phyloP scores from a whole-genome alignment of 1,140 invertebrate species.

The Reticulitermes speratus region DNA sequence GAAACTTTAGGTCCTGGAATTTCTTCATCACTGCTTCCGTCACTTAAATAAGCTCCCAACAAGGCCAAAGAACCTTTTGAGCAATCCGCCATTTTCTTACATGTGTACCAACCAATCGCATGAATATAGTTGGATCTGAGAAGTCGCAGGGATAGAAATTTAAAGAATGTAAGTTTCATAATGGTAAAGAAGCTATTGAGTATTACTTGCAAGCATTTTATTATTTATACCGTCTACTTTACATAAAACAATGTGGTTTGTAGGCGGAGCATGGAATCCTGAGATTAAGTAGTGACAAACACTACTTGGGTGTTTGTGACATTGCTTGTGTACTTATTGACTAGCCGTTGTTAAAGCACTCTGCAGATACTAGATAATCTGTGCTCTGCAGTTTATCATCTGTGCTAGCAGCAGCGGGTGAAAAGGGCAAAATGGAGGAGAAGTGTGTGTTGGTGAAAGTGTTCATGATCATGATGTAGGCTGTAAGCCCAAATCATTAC shows the following conservation, averaged over 20 bases:
- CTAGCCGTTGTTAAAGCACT: no score
- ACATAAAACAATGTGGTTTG: no score
- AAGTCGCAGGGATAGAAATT: neutral
- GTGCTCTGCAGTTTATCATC: no score
- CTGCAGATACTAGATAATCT: no score
- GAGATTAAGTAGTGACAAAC: no score
- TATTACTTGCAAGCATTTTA: neutral
- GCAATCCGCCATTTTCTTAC: slow-evolving; percentile 1
- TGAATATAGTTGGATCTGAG: no score
- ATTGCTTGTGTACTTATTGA: no score
- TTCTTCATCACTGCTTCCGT: slow-evolving; percentile 21
- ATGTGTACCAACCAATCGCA: neutral
- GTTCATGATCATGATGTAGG: neutral
- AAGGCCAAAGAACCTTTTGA: neutral
- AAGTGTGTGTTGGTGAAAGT: neutral
- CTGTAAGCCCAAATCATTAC: no score
- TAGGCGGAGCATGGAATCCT: no score
- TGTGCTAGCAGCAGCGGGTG: no score
- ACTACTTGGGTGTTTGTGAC: no score
- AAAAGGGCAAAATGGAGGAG: neutral
- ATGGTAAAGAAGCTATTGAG: neutral
- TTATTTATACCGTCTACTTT: no score
- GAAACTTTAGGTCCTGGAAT: neutral
- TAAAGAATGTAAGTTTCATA: neutral
- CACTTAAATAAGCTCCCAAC: neutral